phyloP scores from a whole-genome alignment of 2,797 vertebrate species.

The Synanceia verrucosa region DNA sequence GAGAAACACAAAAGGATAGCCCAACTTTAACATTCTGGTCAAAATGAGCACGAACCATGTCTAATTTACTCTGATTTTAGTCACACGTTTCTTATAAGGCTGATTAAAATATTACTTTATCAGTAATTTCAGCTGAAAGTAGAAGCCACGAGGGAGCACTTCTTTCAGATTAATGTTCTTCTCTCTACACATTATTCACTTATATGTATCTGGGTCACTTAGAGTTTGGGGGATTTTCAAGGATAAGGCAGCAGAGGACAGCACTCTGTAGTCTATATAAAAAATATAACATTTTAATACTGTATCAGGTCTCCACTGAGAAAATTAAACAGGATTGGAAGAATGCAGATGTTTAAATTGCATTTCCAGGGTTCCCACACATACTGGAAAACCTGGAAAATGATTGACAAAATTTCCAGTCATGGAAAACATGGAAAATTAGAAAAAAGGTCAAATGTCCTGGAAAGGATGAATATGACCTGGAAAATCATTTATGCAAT shows the following conservation, averaged over 20 bases:
- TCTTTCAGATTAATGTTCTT: neutral
- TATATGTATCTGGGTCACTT: neutral
- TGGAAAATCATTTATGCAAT: no score
- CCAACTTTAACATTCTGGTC: neutral
- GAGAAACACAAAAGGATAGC: neutral
- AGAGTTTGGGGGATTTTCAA: no score
- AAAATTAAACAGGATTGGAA: neutral
- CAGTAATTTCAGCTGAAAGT: neutral
- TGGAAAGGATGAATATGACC: no score
- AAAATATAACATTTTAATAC: neutral
- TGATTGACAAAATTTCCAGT: no score
- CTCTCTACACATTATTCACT: neutral
- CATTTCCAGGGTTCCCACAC: no score
- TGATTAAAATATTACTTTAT: neutral
- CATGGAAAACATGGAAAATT: no score
- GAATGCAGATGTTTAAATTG: neutral
- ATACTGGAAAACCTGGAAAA: no score
- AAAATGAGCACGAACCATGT: neutral
- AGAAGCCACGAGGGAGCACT: neutral
- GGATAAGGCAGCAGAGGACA: neutral
- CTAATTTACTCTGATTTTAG: neutral
- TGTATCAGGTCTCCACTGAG: neutral
- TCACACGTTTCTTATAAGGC: neutral
- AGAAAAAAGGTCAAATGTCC: no score
- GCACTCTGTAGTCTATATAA: neutral